These are phyloP conservation scores for Anadara kagoshimensis DNA, from an alignment of 1,140 invertebrate species.

Conservation along the genomic window DNA sequence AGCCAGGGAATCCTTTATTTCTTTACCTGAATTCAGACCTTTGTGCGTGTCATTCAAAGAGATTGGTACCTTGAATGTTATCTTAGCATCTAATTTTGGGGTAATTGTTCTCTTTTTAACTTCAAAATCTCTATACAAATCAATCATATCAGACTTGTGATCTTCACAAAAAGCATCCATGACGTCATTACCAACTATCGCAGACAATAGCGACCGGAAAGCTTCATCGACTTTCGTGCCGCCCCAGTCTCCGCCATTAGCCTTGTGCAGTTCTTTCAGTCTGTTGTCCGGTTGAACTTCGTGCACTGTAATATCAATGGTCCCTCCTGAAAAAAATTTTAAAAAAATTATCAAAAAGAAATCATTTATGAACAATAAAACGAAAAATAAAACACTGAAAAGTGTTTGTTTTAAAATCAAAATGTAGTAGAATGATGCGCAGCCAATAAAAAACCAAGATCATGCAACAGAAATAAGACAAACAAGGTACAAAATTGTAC, in stretches of 20 bases:
- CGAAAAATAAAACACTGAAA: too few relatives aligned
- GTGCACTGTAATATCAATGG: slow-evolving; percentile 19
- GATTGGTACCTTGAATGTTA: slow-evolving; percentile 29
- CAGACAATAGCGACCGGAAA: background rate
- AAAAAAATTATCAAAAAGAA: too few relatives aligned
- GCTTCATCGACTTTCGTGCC: slow-evolving; percentile 13
- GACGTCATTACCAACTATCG: background rate
- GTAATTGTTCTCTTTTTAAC: slow-evolving; percentile 39
- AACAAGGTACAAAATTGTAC: too few relatives aligned
- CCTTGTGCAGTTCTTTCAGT: slow-evolving; percentile 1
- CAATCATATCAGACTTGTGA: slow-evolving; percentile 21
- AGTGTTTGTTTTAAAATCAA: too few relatives aligned
- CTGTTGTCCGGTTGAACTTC: background rate
- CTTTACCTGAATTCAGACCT: background rate
- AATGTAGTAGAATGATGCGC: too few relatives aligned
- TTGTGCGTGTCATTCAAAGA: slow-evolving; percentile 4
- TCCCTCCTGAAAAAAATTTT: slow-evolving; percentile 20
- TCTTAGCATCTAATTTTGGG: slow-evolving; percentile 21
- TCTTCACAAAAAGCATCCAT: slow-evolving; percentile 12
- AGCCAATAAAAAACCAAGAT: too few relatives aligned
- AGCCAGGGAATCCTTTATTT: too few relatives aligned
- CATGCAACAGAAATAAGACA: too few relatives aligned
- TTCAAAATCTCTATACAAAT: slow-evolving; percentile 39
- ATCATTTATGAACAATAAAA: too few relatives aligned
- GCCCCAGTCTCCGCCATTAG: slow-evolving; percentile 20